Base-by-base conservation (phyloP, 2,888 invertebrate species). In the Linyphia triangularis region DNA sequence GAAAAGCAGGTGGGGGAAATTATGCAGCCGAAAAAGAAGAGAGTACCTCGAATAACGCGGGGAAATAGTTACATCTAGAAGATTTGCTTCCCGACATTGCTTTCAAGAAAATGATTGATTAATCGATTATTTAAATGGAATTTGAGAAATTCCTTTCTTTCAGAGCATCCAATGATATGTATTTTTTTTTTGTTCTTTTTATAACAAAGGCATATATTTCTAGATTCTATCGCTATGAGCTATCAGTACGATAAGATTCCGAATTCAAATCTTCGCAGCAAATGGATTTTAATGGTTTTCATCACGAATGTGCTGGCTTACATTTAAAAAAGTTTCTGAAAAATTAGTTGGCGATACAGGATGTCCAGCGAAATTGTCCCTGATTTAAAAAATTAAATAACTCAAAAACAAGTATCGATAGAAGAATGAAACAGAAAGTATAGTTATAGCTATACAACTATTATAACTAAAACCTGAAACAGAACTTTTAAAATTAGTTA, bases 91-190 rank as follows among this genome's bases (percentile, higher is more conserved):
- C 24, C 77, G 77, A 63, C 77, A 22, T 63, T 19, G 77, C 77
- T 63, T 77, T 63, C 72, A 22, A 19, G 16, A 63, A 61, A 63
- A 79, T 81, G 81, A 81, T 81, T 81, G 81, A 81, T 81, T 69
- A 69, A 81, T 81, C 69, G 51, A 81, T 81, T 81, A 81, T 81
- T 81, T 81, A 81, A 81, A 81, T 81, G 69, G 59, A 51, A 81
- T 81, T 81, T 57, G 28, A 28, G 22, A 37, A 57, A 51, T 24
- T 81, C 57, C 30, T 28, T 28, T 24, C 33, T 75, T 57, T 28
- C n/a, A n/a, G 28, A 30, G 65, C 28, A n/a, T 65, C 30, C n/a
- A n/a, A n/a, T n/a, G 30, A 2, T 10, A 10, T 5, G 5, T 26
- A 5, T 65, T 65, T 65, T 65, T 28, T 30, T 63, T 28, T 65